These are phyloP conservation scores for Rhimphoctona megacephalus DNA, from an alignment of 2,888 invertebrate genomes.

Conservation along the genomic window DNA sequence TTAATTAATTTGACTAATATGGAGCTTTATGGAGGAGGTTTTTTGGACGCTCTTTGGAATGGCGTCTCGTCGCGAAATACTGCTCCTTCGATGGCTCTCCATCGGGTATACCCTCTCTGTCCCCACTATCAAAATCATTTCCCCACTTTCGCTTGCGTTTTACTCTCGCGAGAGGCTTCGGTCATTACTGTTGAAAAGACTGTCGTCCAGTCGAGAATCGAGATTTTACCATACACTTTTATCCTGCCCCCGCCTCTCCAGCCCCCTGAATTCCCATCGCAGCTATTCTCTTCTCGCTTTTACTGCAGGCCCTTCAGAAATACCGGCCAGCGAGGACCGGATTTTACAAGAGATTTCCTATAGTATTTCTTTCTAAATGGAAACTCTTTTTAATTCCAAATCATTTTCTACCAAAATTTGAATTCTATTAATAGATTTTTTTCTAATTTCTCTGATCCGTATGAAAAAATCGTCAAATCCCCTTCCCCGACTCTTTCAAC, in stretches of 20 bases:
- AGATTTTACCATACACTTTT: slow-evolving; percentile 65
- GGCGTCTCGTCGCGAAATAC: slow-evolving; percentile 80
- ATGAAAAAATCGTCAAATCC: background rate
- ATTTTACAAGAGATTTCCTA: slow-evolving; percentile 11
- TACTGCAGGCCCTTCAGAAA: slow-evolving; percentile 45
- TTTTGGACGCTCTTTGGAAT: slow-evolving; percentile 79
- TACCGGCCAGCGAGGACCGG: slow-evolving; percentile 21
- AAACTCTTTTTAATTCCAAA: background rate
- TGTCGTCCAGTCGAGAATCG: slow-evolving; percentile 64
- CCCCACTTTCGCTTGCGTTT: slow-evolving; percentile 80
- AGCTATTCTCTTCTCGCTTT: slow-evolving; percentile 41
- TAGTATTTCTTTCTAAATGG: background rate
- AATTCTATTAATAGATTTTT: slow-evolving; percentile 1
- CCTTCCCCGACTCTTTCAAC: slow-evolving; percentile 2
- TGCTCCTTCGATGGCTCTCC: slow-evolving; percentile 79
- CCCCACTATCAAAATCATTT: slow-evolving; percentile 80
- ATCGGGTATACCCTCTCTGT: slow-evolving; percentile 81
- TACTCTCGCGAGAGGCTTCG: slow-evolving; percentile 51
- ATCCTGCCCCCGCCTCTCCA: slow-evolving; percentile 42
- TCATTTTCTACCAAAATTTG: background rate
- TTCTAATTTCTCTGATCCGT: background rate
- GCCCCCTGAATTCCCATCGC: background rate
- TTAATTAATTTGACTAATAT: slow-evolving; percentile 43
- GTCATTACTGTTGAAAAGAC: slow-evolving; percentile 74
- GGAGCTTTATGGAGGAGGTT: slow-evolving; percentile 61